A percentile compares a stretch with the other conserved stretches of the same genome.
phyloP scores from a whole-genome alignment of 2,888 invertebrate genomes.

The Apoderus coryli region DNA sequence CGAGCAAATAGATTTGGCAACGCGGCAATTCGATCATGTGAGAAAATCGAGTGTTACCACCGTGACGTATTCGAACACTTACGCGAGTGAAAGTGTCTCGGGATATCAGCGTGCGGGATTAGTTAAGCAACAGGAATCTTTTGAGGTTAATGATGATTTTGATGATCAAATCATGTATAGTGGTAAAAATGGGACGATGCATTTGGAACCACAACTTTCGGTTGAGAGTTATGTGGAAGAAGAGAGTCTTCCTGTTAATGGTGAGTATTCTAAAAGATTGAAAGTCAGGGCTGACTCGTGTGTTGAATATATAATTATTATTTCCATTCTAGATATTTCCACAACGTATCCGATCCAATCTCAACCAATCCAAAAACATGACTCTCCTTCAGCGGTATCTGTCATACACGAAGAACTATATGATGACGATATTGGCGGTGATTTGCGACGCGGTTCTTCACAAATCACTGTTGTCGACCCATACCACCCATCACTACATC shows the following conservation, averaged over 20 bases:
- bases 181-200: constrained; percentile 18
- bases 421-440: constrained; percentile 27
- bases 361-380: constrained; percentile 28
- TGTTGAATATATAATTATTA: too few relatives aligned
- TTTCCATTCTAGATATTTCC: background rate
- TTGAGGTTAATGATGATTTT: constrained; percentile 24
- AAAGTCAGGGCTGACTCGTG: background rate
- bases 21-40: background rate
- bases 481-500: constrained; percentile 32
- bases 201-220: constrained; percentile 30
- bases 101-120: constrained; percentile 9
- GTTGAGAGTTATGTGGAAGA: constrained; percentile 36
- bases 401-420: constrained; percentile 30
- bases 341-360: background rate
- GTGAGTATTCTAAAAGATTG: background rate
- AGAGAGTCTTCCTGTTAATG: constrained; percentile 17
- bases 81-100: background rate
- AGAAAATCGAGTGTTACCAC: background rate
- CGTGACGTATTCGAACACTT: background rate
- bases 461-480: constrained; percentile 41
- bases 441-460: constrained; percentile 28
- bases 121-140: constrained; percentile 29
- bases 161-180: too few relatives aligned
- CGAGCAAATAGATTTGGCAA: background rate
- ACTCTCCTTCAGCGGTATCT: constrained; percentile 34